Evolutionary conservation across 1,140 invertebrate genomes (phyloP), one percentile per base, ranked within the genome.

Genomic region (Psilanteris sp.): DNA sequence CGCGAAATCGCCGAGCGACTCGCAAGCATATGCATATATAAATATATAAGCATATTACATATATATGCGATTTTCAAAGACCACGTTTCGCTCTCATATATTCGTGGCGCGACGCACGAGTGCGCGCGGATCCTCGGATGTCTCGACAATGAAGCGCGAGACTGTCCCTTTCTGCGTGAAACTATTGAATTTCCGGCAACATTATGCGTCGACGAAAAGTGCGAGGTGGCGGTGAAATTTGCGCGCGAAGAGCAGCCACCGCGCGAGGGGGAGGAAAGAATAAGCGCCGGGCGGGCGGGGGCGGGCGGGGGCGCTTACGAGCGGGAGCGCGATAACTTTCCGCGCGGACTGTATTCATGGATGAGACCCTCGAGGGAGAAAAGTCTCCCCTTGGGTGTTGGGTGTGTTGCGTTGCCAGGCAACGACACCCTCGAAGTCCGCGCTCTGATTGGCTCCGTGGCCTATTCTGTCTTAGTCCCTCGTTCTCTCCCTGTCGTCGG

Each of bases 381-480:
- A 74, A 82, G 79, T 83, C 80, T 84, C 81, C 81, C 82, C 82
- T 83, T 77, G 84, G 83, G 83, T 81, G 81, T 86, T 79, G 86
- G 83, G 85, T 86, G 84, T 86, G 70, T 64, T 75, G 66, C 79
- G 87, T 88, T 88, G 86, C 87, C 78, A 77, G 79, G 87, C 85
- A 88, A 88, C 87, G 81, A 85, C 76, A 76, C 74, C 75, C 80
- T 75, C 67, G 39, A 68, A 77, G 74, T 77, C 71, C 75, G 71
- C 62, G 54, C 75, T 78, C 75, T 75, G 71, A 77, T 74, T 78
- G 74, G 71, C 78, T 64, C 75, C 46, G 64, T 64, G n/a, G 39
- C 44, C 52, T 68, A 52, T 59, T 74, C 72, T 79, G 55, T 78
- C 74, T 73, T 76, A 73, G 72, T 66, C 72, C 57, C 76, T 76